Percentiles rank a stretch among this genome's conserved stretches.
Conservation (phyloP, 1,140 invertebrate species). For the Halictus rubicundus region DNA sequence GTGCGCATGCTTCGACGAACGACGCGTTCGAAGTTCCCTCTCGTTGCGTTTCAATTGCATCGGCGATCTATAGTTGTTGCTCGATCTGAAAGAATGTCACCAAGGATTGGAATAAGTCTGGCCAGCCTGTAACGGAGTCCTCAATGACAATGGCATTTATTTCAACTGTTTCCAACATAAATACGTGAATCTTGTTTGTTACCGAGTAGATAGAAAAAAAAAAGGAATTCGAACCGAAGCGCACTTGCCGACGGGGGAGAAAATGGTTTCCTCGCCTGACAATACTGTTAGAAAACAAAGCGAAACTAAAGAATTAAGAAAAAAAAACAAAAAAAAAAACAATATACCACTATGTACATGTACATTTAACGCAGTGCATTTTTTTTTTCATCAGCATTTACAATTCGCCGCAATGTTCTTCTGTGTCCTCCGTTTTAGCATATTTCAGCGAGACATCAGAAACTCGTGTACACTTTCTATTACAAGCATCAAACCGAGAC, state of each 20-base stretch:
- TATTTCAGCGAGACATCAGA: not conserved
- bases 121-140: not conserved
- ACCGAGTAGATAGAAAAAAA: slow-evolving; percentile 22
- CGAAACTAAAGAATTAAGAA: not conserved
- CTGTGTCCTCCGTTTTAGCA: not conserved
- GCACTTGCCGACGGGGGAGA: not conserved
- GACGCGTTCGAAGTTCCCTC: too few species aligned
- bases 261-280: not conserved
- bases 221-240: not conserved
- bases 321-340: not conserved
- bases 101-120: not conserved
- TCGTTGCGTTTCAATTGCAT: too few species aligned
- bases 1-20: too few species aligned
- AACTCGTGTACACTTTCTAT: slow-evolving; percentile 3
- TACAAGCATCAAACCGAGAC: slow-evolving; percentile 27
- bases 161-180: not conserved
- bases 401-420: not conserved
- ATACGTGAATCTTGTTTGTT: slow-evolving; percentile 1
- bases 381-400: not conserved
- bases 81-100: not conserved
- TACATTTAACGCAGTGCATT: not conserved
- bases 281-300: not conserved
- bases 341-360: slow-evolving; percentile 8
- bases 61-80: too few species aligned
- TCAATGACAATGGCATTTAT: not conserved